These are phyloP conservation scores for Paradisaea rubra DNA, from an alignment of 2,113 vertebrate genomes.

Conservation along the genomic window DNA sequence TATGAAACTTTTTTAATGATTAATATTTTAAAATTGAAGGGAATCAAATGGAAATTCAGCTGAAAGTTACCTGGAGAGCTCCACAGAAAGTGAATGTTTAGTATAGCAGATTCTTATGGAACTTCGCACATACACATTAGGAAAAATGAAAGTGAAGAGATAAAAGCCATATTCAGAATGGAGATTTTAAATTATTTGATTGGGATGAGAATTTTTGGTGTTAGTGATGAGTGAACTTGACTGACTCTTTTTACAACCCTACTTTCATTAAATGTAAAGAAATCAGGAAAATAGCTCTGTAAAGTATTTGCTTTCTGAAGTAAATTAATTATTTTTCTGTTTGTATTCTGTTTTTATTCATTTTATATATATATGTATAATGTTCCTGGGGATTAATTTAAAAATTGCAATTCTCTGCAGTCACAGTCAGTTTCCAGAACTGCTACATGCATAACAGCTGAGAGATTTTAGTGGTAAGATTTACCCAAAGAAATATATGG, in stretches of 20 bases:
- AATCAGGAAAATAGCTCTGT: not conserved
- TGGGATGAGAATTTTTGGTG: not conserved
- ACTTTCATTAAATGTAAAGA: not conserved
- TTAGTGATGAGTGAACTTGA: not conserved
- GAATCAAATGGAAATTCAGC: slow-evolving; percentile 2
- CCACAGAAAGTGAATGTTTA: not conserved
- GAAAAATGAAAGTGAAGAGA: not conserved
- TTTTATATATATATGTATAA: not conserved
- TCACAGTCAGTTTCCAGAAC: not conserved
- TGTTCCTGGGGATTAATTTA: not conserved
- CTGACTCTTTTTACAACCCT: not conserved
- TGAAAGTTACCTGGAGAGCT: slow-evolving; percentile 6
- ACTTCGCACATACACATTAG: not conserved
- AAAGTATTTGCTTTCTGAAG: not conserved
- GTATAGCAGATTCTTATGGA: not conserved
- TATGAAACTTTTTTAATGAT: slow-evolving; percentile 7
- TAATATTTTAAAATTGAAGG: slow-evolving; percentile 1
- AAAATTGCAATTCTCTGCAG: not conserved
- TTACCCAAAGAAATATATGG: not conserved
- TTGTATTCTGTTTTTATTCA: not conserved
- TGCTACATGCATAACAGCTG: not conserved
- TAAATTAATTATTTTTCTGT: not conserved
- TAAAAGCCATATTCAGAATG: not conserved
- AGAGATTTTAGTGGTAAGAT: not conserved
- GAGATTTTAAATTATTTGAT: not conserved